A percentile compares a stretch with the other conserved stretches of the same genome.
Conservation (phyloP, 2,888 invertebrate species). For the Drosophila yooni region DNA sequence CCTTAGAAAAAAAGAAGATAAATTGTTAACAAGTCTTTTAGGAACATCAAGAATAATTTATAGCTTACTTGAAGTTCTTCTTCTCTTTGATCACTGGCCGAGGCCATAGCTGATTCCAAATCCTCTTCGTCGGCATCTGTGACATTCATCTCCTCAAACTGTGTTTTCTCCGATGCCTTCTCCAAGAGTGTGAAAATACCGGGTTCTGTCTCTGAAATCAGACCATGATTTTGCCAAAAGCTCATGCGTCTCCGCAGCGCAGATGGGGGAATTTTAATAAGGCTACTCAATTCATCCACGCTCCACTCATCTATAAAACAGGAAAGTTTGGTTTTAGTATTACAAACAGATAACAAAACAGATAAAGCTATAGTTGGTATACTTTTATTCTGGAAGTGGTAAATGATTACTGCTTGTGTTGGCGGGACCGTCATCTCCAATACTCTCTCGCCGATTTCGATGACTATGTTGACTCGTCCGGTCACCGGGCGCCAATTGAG, state of each 20-base stretch:
- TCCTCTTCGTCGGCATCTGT: constrained; percentile 94
- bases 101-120: constrained; percentile 96
- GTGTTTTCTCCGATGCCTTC: constrained; percentile 87
- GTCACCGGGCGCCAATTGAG: constrained; percentile 97
- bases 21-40: neutral
- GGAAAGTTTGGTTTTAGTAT: neutral
- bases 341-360: neutral
- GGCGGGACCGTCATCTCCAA: constrained; percentile 94
- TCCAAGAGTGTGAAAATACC: constrained; percentile 92
- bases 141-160: constrained; percentile 86
- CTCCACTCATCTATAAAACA: constrained; percentile 90
- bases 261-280: constrained; percentile 94
- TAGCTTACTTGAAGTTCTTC: constrained; percentile 92
- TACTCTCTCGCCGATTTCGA: constrained; percentile 93
- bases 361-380: constrained; percentile 29
- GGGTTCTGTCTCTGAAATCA: constrained; percentile 90
- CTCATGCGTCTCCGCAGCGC: constrained; percentile 93
- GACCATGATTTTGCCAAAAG: constrained; percentile 97
- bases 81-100: constrained; percentile 96
- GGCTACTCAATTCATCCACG: constrained; percentile 93
- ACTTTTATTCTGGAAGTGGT: constrained; percentile 96
- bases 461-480: constrained; percentile 95
- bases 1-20: constrained; percentile 59
- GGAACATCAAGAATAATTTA: neutral
- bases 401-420: constrained; percentile 96